Evolutionary conservation across 2,888 invertebrate species (phyloP).

Genomic region (Phengaris arion): DNA sequence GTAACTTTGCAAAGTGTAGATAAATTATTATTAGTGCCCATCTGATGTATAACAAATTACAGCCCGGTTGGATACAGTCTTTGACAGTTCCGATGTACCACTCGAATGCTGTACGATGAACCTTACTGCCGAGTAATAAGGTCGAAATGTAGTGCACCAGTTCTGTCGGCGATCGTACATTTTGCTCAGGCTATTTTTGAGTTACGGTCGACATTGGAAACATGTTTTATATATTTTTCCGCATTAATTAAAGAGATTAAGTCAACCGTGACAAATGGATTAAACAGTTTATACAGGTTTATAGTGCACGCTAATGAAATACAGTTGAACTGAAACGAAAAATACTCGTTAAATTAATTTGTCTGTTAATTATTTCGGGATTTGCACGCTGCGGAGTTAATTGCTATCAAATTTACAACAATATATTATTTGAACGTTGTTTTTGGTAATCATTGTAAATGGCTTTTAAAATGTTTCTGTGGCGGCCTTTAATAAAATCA

Average conservation of each 20-base stretch:
- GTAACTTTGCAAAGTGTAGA: no score
- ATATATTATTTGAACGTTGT: slow-evolving; percentile 11
- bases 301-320: slow-evolving; percentile 12
- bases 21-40: no score
- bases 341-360: slow-evolving; percentile 17
- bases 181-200: no score
- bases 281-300: not conserved
- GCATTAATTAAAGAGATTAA: not conserved
- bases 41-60: no score
- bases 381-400: slow-evolving; percentile 12
- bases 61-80: no score
- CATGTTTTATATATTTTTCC: no score
- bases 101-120: no score
- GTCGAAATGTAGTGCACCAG: no score
- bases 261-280: not conserved
- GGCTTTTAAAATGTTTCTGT: slow-evolving; percentile 11
- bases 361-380: slow-evolving; percentile 23
- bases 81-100: no score
- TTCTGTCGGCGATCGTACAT: no score
- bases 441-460: not conserved
- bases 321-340: slow-evolving; percentile 25
- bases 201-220: no score
- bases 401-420: slow-evolving; percentile 26
- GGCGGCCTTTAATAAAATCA: not conserved
- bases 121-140: no score